Base-by-base conservation (phyloP, 2,797 vertebrate species). In the Bradypus variegatus region DNA sequence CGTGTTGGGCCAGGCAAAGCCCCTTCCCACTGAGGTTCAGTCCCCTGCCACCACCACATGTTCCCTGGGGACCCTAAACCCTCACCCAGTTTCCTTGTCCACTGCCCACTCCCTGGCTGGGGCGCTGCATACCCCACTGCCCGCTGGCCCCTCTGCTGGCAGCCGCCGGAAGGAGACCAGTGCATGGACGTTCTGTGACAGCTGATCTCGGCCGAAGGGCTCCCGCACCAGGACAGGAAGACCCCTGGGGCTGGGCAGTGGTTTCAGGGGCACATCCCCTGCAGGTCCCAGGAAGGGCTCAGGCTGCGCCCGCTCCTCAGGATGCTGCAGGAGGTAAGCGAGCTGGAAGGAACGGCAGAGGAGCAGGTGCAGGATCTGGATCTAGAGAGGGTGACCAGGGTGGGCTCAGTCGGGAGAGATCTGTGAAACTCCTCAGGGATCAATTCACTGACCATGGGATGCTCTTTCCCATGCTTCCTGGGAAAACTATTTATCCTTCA, bases 331-430 rank as follows among this genome's bases (percentile, higher is more conserved):
- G 62, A 99, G 96, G 96, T 99, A 98, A 19, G 95, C 97, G 16
- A 99, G 97, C 97, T 99, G 99, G 98, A 99, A 99, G 96, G 98
- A 98, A 91, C 99, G 98, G 97, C 98, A 99, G 73, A 99, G 98
- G 94, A 99, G 96, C 96, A 99, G 97, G 95, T 99, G 98, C 97
- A 99, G 96, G 94, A 98, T 98, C 96, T 99, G 98, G 38, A 98
- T 98, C 99, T 99, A 48, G 13, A 27, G 25, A 10, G 65, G 60
- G 62, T 6, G 31, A 18, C 21, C 13, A 29, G 23, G 50, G 33
- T 8, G 19, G 60, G 65, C 58, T 91, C 45, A 82, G 62, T 0
- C 1, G 21, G 25, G 70, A 45, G 36, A n/a, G 29, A 3, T 3
- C 1, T 4, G 1, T 27, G 31, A 36, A 33, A 3, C 3, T 6